Percentiles rank a stretch among this genome's conserved stretches.
Conservation (phyloP, 2,888 invertebrate genomes). For the Cephus pygmeus region DNA sequence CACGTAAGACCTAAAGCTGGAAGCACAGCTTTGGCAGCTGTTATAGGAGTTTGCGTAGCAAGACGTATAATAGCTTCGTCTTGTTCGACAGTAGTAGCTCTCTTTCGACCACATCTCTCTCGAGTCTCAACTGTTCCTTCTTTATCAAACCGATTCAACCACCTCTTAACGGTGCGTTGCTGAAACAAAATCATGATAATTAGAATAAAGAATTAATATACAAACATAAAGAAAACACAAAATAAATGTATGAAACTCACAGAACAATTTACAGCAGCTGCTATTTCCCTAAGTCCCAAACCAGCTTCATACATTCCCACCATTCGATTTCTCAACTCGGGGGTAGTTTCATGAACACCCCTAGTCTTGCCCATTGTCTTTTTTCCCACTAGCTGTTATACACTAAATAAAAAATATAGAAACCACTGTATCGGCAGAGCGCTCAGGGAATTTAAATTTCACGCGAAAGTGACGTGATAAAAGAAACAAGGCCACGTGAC, state of each 20-base stretch:
- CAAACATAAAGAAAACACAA: neutral
- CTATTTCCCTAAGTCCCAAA: slow-evolving; percentile 59
- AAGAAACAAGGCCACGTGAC: slow-evolving; percentile 46
- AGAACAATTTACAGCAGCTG: slow-evolving; percentile 61
- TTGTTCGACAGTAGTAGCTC: slow-evolving; percentile 60
- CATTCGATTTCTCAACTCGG: slow-evolving; percentile 62
- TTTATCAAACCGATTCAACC: slow-evolving; percentile 62
- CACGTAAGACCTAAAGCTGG: slow-evolving; percentile 62
- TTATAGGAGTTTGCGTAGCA: slow-evolving; percentile 60
- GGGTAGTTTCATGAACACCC: slow-evolving; percentile 63
- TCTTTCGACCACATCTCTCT: slow-evolving; percentile 61
- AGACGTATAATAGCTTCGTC: slow-evolving; percentile 62
- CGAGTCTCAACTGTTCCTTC: slow-evolving; percentile 62
- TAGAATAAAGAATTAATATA: neutral
- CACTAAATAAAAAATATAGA: neutral
- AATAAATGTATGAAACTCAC: slow-evolving; percentile 36
- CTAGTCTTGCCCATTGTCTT: slow-evolving; percentile 61
- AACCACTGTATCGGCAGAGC: neutral
- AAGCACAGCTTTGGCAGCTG: slow-evolving; percentile 62
- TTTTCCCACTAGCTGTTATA: neutral
- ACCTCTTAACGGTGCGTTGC: slow-evolving; percentile 64
- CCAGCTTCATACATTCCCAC: slow-evolving; percentile 65
- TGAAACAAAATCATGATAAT: slow-evolving; percentile 28
- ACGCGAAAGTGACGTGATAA: slow-evolving; percentile 45
- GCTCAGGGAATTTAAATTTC: slow-evolving; percentile 38